Percentiles rank a stretch among this genome's conserved stretches.
Evolutionary conservation across 2,888 invertebrate genomes (phyloP).

Genomic region (Sinohyriopsis cumingii): DNA sequence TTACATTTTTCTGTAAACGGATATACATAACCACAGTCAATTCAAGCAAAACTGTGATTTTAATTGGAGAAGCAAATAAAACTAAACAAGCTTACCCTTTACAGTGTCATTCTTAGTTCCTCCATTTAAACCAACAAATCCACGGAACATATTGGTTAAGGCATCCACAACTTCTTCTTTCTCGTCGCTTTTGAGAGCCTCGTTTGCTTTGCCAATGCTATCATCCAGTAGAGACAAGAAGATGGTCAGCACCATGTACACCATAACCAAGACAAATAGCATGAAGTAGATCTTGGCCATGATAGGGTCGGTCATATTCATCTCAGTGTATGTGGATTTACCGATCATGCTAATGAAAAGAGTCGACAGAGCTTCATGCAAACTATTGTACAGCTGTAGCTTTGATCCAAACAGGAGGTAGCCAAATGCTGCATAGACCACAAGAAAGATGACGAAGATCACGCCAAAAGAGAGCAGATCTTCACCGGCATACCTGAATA

Average conservation of each 20-base stretch:
- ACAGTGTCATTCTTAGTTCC: too few species aligned
- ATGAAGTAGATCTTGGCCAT: conserved; percentile 43
- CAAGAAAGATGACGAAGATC: conserved; percentile 32
- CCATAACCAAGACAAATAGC: conserved; percentile 21
- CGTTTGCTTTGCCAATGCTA: conserved; percentile 41
- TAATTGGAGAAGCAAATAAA: too few species aligned
- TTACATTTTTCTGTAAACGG: too few species aligned
- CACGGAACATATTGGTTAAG: too few species aligned
- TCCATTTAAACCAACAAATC: too few species aligned
- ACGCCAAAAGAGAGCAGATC: conserved; percentile 42
- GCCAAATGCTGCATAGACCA: conserved; percentile 35
- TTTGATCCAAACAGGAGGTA: conserved; percentile 34
- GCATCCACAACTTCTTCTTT: conserved; percentile 42
- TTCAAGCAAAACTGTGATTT: too few species aligned
- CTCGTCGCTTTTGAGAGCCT: conserved; percentile 29
- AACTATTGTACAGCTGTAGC: conserved; percentile 29
- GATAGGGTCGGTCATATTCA: conserved; percentile 24
- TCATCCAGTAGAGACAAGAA: conserved; percentile 55
- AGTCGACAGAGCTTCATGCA: conserved; percentile 31
- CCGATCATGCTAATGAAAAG: conserved; percentile 45
- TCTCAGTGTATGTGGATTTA: conserved; percentile 35
- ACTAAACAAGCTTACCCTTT: too few species aligned
- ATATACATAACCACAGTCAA: too few species aligned
- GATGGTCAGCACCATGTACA: conserved; percentile 57
- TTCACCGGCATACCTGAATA: conserved; percentile 29